A percentile compares a stretch with the other conserved stretches of the same genome.
Conservation (phyloP, 1,140 invertebrate species). For the Sycophila sp. region DNA sequence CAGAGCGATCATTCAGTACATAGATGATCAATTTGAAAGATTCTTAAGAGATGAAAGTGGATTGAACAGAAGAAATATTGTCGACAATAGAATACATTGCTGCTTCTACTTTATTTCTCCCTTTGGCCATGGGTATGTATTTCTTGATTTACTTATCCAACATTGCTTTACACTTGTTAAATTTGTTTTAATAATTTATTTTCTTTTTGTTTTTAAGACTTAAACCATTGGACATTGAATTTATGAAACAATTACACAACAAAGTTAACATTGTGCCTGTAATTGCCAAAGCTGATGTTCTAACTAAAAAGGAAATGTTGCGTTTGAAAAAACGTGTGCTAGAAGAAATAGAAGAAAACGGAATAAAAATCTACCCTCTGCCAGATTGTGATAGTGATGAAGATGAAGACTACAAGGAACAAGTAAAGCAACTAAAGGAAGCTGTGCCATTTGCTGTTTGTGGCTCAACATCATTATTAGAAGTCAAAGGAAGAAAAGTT, state of each 20-base stretch:
- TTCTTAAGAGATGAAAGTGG: conserved; percentile 92
- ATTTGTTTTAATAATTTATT: conserved; percentile 14
- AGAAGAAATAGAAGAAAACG: conserved; percentile 84
- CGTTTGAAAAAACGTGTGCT: conserved; percentile 88
- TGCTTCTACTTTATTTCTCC: conserved; percentile 99
- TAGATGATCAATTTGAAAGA: conserved; percentile 93
- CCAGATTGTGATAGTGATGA: conserved; percentile 96
- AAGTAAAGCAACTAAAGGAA: conserved; percentile 90
- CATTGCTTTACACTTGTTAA: conserved; percentile 36
- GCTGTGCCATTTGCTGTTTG: conserved; percentile 99
- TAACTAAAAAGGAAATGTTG: conserved; percentile 94
- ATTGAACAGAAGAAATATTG: conserved; percentile 89
- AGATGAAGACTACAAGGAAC: conserved; percentile 94
- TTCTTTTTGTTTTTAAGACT: conserved; percentile 66
- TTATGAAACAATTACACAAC: conserved; percentile 98
- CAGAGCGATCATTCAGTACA: conserved; percentile 90
- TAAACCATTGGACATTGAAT: conserved; percentile 94
- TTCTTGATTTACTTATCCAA: background rate
- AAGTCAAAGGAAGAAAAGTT: conserved; percentile 89
- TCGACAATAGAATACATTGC: conserved; percentile 93
- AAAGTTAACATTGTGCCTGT: conserved; percentile 99
- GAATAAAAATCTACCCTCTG: conserved; percentile 94
- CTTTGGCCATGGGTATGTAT: conserved; percentile 89
- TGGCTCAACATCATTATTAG: conserved; percentile 91
- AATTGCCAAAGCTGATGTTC: conserved; percentile 97